Conservation (phyloP, 1,140 invertebrate genomes). For the Popillia japonica region DNA sequence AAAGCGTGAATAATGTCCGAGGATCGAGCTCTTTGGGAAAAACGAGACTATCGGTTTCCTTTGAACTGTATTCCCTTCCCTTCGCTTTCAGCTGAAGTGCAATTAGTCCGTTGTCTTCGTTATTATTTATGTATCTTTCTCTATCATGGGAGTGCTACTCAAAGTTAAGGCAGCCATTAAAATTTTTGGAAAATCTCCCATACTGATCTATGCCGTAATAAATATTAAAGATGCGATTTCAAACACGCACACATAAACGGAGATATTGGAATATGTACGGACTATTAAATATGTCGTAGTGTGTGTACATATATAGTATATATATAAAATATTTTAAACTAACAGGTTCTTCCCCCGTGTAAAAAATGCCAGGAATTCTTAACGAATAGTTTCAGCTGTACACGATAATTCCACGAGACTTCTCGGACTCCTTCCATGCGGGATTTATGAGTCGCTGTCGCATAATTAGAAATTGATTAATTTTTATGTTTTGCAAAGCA, state of each 20-base stretch:
- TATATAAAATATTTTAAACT: slow-evolving; percentile 48
- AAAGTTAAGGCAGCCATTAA: slow-evolving; percentile 28
- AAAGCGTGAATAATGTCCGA: slow-evolving; percentile 14
- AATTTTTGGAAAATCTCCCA: slow-evolving; percentile 38
- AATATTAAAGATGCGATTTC: slow-evolving; percentile 52
- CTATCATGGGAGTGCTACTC: not conserved
- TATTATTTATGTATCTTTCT: slow-evolving; percentile 16
- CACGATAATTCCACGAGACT: slow-evolving; percentile 51
- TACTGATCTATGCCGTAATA: slow-evolving; percentile 46
- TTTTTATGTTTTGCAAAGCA: slow-evolving; percentile 56
- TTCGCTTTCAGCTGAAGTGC: not conserved
- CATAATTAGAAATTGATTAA: slow-evolving; percentile 60
- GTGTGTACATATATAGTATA: too few relatives aligned
- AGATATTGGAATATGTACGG: not conserved
- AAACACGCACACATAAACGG: slow-evolving; percentile 1
- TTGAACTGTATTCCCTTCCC: not conserved
- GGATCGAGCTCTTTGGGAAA: not conserved
- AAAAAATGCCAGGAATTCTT: slow-evolving; percentile 50
- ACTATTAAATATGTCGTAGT: not conserved
- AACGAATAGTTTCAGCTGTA: slow-evolving; percentile 47
- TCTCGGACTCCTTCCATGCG: slow-evolving; percentile 40
- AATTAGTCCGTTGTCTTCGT: slow-evolving; percentile 27
- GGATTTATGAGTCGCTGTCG: slow-evolving; percentile 53
- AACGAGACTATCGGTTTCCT: slow-evolving; percentile 23
- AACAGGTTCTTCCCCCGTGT: slow-evolving; percentile 44